Percentiles rank a stretch among this genome's conserved stretches.
These are phyloP conservation scores for Dryobates pubescens DNA, from an alignment of 2,797 vertebrate species.

Conservation along the genomic window DNA sequence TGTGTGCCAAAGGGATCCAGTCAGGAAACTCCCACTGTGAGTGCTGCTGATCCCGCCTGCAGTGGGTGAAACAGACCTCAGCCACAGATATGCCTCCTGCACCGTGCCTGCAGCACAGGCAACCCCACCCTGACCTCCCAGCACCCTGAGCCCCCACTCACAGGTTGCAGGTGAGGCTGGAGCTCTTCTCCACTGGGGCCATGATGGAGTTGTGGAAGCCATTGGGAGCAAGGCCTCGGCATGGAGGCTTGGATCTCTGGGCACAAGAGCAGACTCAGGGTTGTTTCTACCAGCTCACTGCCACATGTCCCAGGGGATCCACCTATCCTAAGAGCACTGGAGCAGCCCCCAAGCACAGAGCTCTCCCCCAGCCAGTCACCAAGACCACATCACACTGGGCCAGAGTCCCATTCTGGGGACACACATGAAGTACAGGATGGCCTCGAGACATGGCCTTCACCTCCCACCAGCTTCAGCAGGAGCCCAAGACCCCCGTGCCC, in stretches of 20 bases:
- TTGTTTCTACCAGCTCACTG: background rate
- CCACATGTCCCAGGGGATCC: background rate
- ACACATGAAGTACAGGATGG: no score
- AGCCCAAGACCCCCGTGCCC: background rate
- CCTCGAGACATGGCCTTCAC: background rate
- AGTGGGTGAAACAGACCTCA: rapidly evolving
- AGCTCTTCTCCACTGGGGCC: conserved; percentile 78
- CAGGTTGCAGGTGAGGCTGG: conserved; percentile 78
- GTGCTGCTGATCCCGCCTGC: conserved; percentile 85
- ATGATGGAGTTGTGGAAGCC: conserved; percentile 82
- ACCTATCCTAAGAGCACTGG: rapidly evolving
- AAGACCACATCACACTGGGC: rapidly evolving
- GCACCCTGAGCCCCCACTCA: conserved; percentile 27
- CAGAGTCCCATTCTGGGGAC: rapidly evolving
- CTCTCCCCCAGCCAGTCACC: background rate
- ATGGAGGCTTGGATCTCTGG: conserved; percentile 75
- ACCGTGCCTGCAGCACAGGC: background rate
- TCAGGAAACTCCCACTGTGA: conserved; percentile 91
- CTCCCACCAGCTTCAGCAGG: background rate
- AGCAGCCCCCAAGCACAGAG: rapidly evolving
- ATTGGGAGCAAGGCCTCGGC: conserved; percentile 76
- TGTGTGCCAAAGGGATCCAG: conserved; percentile 85
- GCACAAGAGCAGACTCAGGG: conserved; percentile 4
- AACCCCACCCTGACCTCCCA: background rate
- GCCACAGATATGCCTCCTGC: rapidly evolving